Evolutionary conservation across 2,888 invertebrate species (phyloP), one percentile per base, ranked within the genome.

Genomic region (Sturmia bella): DNA sequence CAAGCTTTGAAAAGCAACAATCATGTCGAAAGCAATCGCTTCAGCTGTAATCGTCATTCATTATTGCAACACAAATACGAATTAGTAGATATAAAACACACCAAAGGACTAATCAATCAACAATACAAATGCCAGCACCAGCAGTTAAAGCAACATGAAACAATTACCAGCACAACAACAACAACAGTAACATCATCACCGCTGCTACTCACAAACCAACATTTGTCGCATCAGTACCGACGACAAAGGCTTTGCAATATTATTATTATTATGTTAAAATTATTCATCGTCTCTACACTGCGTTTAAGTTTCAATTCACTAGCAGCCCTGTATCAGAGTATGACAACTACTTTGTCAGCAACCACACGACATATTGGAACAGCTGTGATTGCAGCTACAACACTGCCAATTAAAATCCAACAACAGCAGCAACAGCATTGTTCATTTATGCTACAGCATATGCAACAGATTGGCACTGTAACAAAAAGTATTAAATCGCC

Each of bases 361-460:
- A 84, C 66, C 83, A 41, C 56, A 77, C 77, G 75, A 59, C 45
- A 82, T 50, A 78, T 82, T 74, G 69, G 54, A 32, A 59, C 76
- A 21, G 77, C 76, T 69, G 63, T 64, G 74, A 69, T 70, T 80
- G 64, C 69, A 80, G 73, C 81, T 75, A 78, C 76, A 84, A 81
- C 80, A 63, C 78, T 73, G 80, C 86, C 84, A 78, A 82, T 77
- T 77, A 77, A 59, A 74, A 41, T 74, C 41, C 41, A 37, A 5
- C 74, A 66, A 54, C 45, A 63, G 7, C 4, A 15, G 75, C 66
- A 61, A 52, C 64, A 64, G 37, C 59, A 80, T 73, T 63, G 57
- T 85, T 15, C 39, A 43, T 52, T 76, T 13, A 83, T 88, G 88
- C 66, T 88, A 87, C 86, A 88, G 87, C 87, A 89, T 87, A 86